phyloP scores from a whole-genome alignment of 2,888 invertebrate genomes.

The Hypolimnas misippus region DNA sequence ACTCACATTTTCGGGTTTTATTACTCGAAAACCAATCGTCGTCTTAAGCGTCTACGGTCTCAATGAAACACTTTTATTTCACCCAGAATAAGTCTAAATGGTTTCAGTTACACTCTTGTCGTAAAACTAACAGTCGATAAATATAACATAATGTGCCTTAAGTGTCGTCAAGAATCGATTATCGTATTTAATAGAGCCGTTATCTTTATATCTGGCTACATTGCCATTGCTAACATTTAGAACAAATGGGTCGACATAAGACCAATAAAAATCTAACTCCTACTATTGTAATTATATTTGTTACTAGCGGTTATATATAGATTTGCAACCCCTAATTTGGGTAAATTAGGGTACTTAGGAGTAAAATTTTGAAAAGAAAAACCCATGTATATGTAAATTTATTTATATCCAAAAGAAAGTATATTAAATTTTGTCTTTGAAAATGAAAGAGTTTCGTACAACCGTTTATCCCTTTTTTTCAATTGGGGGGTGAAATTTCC shows the following conservation, averaged over 20 bases:
- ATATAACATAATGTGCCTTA: constrained; percentile 57
- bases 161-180: constrained; percentile 64
- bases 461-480: too few species aligned
- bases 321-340: too few species aligned
- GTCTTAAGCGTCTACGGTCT: constrained; percentile 25
- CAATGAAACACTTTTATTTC: constrained; percentile 44
- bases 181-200: constrained; percentile 54
- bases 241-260: constrained; percentile 30
- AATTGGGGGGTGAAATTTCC: too few species aligned
- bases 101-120: constrained; percentile 45
- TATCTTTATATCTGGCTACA: constrained; percentile 53
- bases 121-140: constrained; percentile 66
- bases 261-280: constrained; percentile 22
- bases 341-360: too few species aligned
- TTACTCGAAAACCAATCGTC: constrained; percentile 38
- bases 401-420: too few species aligned
- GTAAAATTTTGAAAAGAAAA: too few species aligned
- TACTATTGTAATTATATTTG: constrained; percentile 7
- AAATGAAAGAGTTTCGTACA: too few species aligned
- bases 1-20: constrained; percentile 40
- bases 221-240: constrained; percentile 32
- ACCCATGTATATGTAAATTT: too few species aligned
- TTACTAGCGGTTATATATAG: background rate
- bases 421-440: too few species aligned
- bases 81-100: constrained; percentile 42